Conservation (phyloP, 1,140 invertebrate species). For the Cecropterus lyciades region DNA sequence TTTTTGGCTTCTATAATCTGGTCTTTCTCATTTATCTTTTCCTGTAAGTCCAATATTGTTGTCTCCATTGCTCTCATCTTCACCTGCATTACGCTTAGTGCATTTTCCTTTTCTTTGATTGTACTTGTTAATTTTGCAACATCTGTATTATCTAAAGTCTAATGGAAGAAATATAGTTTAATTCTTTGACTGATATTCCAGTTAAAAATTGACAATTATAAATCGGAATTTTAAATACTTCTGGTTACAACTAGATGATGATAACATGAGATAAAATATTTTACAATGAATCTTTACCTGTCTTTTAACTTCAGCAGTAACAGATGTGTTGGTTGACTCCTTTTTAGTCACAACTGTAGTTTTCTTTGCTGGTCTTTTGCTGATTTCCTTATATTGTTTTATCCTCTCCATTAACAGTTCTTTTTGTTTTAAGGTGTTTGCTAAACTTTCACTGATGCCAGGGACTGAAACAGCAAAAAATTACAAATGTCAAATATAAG, state of each 20-base stretch:
- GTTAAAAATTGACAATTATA: no score
- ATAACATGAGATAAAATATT: background rate
- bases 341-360: conserved; percentile 48
- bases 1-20: conserved; percentile 93
- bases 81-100: conserved; percentile 74
- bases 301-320: conserved; percentile 50
- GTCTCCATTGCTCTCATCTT: conserved; percentile 87
- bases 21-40: conserved; percentile 93
- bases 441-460: conserved; percentile 79
- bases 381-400: conserved; percentile 79
- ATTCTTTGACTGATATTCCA: no score
- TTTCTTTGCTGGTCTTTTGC: conserved; percentile 69
- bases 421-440: conserved; percentile 78
- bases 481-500: no score
- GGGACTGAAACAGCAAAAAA: conserved; percentile 62
- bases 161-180: conserved; percentile 3
- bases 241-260: no score
- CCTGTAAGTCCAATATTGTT: conserved; percentile 88
- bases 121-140: conserved; percentile 58
- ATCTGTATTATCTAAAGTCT: conserved; percentile 56
- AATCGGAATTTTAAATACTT: no score
- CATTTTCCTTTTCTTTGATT: conserved; percentile 77
- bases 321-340: conserved; percentile 44
- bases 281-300: conserved; percentile 50
- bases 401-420: conserved; percentile 78